These are phyloP conservation scores for Alca torda DNA, from an alignment of 2,797 vertebrate species.

Conservation along the genomic window DNA sequence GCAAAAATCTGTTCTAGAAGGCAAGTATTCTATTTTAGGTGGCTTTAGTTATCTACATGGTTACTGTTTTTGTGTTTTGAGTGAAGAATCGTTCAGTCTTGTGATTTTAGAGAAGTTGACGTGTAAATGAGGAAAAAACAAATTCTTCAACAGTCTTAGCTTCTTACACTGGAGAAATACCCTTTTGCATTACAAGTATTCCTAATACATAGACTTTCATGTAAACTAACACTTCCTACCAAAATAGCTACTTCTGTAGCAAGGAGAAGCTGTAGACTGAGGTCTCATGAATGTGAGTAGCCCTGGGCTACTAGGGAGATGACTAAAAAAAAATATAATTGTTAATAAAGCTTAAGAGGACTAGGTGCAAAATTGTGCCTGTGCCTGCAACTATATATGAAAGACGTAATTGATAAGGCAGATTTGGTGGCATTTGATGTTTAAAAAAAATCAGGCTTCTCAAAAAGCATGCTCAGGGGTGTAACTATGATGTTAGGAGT, in stretches of 20 bases:
- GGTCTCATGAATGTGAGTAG: neutral
- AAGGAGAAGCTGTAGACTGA: neutral
- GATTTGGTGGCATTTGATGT: neutral
- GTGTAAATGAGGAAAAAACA: neutral
- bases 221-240: neutral
- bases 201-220: neutral
- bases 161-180: neutral
- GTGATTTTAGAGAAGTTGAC: neutral
- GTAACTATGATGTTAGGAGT: neutral
- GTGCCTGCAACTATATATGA: neutral
- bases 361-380: neutral
- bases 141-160: neutral
- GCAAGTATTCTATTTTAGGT: slow-evolving; percentile 69
- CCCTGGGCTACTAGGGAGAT: neutral
- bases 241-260: neutral
- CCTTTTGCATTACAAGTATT: neutral
- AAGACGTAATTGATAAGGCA: neutral
- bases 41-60: neutral
- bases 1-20: slow-evolving; percentile 85
- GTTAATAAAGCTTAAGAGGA: neutral
- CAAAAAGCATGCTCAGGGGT: neutral
- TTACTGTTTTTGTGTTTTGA: neutral
- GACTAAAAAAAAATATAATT: neutral
- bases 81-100: neutral
- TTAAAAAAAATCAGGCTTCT: neutral